A percentile compares a stretch with the other conserved stretches of the same genome.
Conservation (phyloP, 2,113 vertebrate species). For the Rhynchomys soricoides region DNA sequence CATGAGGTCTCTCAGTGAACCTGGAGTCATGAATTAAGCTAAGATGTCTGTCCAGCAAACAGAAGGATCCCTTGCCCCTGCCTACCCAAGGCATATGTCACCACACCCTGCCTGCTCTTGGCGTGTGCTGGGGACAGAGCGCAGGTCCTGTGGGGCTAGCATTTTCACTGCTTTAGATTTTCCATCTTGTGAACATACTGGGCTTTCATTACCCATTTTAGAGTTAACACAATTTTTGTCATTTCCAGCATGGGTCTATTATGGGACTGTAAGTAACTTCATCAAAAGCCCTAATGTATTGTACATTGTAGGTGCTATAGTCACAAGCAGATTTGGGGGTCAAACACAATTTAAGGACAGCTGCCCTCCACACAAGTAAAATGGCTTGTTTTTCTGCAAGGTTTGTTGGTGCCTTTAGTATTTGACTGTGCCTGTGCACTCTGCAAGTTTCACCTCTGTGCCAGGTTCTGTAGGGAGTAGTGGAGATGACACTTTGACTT, state of each 20-base stretch:
- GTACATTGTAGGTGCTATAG: neutral
- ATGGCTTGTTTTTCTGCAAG: neutral
- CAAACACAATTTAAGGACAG: neutral
- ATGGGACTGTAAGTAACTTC: neutral
- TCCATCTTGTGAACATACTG: accelerated
- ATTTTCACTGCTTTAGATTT: neutral
- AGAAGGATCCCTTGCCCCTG: neutral
- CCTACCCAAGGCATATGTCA: neutral
- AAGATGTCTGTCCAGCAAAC: neutral
- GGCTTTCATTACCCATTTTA: neutral
- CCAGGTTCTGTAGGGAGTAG: neutral
- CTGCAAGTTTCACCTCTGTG: neutral
- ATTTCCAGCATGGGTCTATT: neutral
- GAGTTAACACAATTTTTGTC: neutral
- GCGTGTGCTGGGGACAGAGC: neutral
- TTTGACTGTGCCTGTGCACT: neutral
- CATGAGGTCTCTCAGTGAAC: neutral
- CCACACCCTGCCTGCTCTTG: neutral
- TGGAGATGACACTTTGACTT: neutral
- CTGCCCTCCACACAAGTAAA: neutral
- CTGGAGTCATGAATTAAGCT: too few relatives aligned
- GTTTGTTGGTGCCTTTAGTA: neutral
- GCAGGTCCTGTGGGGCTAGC: neutral
- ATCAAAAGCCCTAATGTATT: neutral
- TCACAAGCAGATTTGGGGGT: neutral